These are phyloP conservation scores for Peromyscus nudipes DNA, from an alignment of 2,797 vertebrate genomes.

Conservation along the genomic window DNA sequence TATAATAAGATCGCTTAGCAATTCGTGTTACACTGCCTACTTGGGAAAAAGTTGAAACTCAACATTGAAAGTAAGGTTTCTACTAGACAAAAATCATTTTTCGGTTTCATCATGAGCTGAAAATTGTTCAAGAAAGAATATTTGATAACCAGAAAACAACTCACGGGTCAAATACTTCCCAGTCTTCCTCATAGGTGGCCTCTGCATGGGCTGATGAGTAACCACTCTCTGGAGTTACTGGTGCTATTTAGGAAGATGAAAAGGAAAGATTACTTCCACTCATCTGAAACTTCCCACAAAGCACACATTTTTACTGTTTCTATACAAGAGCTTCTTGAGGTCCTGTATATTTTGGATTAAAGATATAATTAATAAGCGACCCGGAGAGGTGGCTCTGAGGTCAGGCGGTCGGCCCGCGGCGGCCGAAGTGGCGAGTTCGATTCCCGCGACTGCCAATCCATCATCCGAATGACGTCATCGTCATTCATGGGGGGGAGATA, in stretches of 20 bases:
- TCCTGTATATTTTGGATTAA: constrained; percentile 46
- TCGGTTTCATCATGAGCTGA: neutral
- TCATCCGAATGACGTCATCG: too few species aligned
- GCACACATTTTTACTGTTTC: constrained; percentile 53
- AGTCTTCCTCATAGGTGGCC: constrained; percentile 98
- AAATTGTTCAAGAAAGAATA: constrained; percentile 13
- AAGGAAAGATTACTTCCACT: constrained; percentile 58
- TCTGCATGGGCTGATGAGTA: constrained; percentile 96
- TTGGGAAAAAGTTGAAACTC: neutral
- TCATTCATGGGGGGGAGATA: too few species aligned
- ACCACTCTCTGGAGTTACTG: constrained; percentile 94
- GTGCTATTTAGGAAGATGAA: constrained; percentile 89
- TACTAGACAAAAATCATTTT: neutral
- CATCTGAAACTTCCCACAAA: constrained; percentile 26
- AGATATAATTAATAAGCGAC: constrained; percentile 46
- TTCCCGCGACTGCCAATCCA: too few species aligned
- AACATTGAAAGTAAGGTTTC: neutral
- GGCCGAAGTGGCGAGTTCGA: too few species aligned
- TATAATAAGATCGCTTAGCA: too few species aligned
- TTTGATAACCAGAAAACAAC: constrained; percentile 83
- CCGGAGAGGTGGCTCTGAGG: too few species aligned
- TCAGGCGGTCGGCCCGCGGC: too few species aligned
- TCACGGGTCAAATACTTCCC: constrained; percentile 99
- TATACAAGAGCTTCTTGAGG: constrained; percentile 41
- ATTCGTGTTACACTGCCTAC: neutral